Percentiles rank a stretch among this genome's conserved stretches.
Conservation (phyloP, 2,888 invertebrate species). For the Erebia ligea region DNA sequence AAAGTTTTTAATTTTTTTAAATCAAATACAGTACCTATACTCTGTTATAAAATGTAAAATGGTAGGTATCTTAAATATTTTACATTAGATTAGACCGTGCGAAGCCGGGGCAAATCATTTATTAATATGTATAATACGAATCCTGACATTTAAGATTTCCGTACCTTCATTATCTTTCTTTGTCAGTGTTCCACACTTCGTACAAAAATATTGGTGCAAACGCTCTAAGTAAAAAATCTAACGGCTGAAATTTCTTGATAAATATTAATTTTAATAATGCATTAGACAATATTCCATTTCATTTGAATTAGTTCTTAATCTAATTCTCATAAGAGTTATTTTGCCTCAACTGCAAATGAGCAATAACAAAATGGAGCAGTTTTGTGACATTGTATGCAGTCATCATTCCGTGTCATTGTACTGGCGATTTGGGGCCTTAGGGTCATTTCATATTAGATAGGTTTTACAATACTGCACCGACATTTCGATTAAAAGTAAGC, state of each 20-base stretch:
- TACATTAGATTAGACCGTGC: too few species aligned
- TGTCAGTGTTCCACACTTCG: conserved; percentile 32
- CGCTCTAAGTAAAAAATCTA: conserved; percentile 7
- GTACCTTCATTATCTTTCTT: conserved; percentile 37
- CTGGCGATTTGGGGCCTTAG: conserved; percentile 33
- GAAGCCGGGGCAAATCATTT: too few species aligned
- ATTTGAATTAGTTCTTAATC: conserved; percentile 10
- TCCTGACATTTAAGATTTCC: conserved; percentile 32
- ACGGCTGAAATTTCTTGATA: not conserved
- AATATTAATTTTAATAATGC: not conserved
- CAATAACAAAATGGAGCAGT: conserved; percentile 35
- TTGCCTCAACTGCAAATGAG: conserved; percentile 2
- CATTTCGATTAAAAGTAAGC: too few species aligned
- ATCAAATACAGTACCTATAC: too few species aligned
- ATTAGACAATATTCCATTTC: not conserved
- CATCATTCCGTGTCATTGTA: conserved; percentile 39
- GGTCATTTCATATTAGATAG: conserved; percentile 3
- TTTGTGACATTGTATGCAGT: conserved; percentile 44
- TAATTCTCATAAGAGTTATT: not conserved
- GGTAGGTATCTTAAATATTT: too few species aligned
- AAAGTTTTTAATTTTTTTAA: too few species aligned
- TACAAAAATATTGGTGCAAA: conserved; percentile 14
- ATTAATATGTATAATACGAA: too few species aligned
- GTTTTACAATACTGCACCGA: not conserved
- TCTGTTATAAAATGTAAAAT: too few species aligned